Percentiles rank a stretch among this genome's conserved stretches.
phyloP scores from a whole-genome alignment of 2,113 vertebrate species.

The human (Homo sapiens) region GRCh38 chr11:113954501-113955000 shows the following conservation, averaged over 20 bases:
- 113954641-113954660: background rate
- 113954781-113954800: background rate
- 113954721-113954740: background rate
- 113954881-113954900: background rate
- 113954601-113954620: background rate
- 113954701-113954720: background rate
- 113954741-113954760: background rate
- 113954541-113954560: background rate
- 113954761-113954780: background rate
- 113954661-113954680: background rate
- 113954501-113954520: background rate
- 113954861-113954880: background rate
- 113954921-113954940: background rate
- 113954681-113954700: background rate
- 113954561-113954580: background rate
- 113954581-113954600: background rate
- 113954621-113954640: background rate
- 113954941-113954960: background rate
- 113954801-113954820: background rate
- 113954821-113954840: background rate
- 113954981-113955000: background rate
- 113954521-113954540: background rate
- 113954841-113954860: background rate
- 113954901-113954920: too few species aligned
- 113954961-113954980: too few species aligned